These are phyloP conservation scores for Hystrix brachyura DNA, from an alignment of 2,113 vertebrate genomes.

Conservation along the genomic window DNA sequence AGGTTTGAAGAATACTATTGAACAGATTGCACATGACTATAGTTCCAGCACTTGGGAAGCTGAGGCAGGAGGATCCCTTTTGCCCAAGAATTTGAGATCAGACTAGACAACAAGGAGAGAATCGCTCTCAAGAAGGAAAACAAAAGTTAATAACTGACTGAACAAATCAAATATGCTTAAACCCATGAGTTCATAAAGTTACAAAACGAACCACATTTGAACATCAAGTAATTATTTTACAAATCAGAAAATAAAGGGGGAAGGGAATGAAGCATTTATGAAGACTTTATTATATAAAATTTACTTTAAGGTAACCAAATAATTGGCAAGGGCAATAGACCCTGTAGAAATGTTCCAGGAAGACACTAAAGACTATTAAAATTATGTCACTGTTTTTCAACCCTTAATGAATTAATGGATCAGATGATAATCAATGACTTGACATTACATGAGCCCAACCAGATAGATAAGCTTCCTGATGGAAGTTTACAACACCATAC, in stretches of 20 bases:
- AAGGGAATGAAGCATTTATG: background rate
- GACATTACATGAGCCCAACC: background rate
- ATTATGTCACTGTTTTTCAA: background rate
- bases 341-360: background rate
- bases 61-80: background rate
- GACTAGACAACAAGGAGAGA: background rate
- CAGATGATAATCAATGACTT: background rate
- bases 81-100: background rate
- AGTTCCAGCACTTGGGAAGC: background rate
- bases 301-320: conserved; percentile 2
- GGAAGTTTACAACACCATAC: background rate
- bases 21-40: background rate
- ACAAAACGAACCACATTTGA: conserved; percentile 16
- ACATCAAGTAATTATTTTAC: conserved; percentile 59
- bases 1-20: conserved; percentile 23
- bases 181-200: background rate
- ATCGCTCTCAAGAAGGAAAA: too few relatives aligned
- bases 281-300: conserved; percentile 43
- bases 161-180: conserved; percentile 5
- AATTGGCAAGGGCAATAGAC: background rate
- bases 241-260: background rate
- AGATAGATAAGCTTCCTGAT: background rate
- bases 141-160: background rate
- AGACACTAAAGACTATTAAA: background rate
- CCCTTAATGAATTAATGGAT: background rate